A percentile compares a stretch with the other conserved stretches of the same genome.
Conservation (phyloP, 2,888 invertebrate genomes). For the Lithophane leautieri region DNA sequence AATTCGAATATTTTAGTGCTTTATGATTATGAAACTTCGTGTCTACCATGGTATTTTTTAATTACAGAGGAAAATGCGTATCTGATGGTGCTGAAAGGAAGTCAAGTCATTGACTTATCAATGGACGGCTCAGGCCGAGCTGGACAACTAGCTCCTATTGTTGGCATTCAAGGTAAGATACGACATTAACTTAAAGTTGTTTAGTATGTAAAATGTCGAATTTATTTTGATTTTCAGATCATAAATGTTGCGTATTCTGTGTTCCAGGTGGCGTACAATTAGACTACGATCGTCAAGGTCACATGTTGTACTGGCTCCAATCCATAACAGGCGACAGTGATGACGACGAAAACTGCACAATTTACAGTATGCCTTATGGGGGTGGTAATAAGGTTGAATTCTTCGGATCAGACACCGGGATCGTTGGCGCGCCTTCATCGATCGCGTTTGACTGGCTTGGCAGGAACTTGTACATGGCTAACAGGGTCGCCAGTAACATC, state of each 20-base stretch:
- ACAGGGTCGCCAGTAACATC: conserved; percentile 96
- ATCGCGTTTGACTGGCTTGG: conserved; percentile 99
- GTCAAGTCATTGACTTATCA: conserved; percentile 96
- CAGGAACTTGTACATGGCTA: conserved; percentile 97
- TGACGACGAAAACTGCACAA: conserved; percentile 95
- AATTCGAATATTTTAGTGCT: background rate
- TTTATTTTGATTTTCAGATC: background rate
- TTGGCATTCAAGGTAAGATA: conserved; percentile 92
- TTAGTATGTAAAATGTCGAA: too few species aligned
- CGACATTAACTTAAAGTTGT: background rate
- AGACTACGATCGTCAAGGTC: conserved; percentile 97
- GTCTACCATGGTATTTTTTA: conserved; percentile 6
- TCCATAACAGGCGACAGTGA: conserved; percentile 92
- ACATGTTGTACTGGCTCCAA: conserved; percentile 97
- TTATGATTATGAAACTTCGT: background rate
- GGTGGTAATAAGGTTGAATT: conserved; percentile 95
- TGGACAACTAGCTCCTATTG: conserved; percentile 95
- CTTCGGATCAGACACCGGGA: conserved; percentile 95
- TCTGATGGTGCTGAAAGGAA: conserved; percentile 96
- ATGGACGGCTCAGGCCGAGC: conserved; percentile 94
- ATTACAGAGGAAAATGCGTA: conserved; percentile 95
- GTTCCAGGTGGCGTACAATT: conserved; percentile 95
- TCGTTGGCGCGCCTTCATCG: conserved; percentile 97
- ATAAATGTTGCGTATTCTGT: background rate
- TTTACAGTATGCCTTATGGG: conserved; percentile 95